These are phyloP conservation scores for Linnaemya vulpina DNA, from an alignment of 2,888 invertebrate species.

Conservation along the genomic window DNA sequence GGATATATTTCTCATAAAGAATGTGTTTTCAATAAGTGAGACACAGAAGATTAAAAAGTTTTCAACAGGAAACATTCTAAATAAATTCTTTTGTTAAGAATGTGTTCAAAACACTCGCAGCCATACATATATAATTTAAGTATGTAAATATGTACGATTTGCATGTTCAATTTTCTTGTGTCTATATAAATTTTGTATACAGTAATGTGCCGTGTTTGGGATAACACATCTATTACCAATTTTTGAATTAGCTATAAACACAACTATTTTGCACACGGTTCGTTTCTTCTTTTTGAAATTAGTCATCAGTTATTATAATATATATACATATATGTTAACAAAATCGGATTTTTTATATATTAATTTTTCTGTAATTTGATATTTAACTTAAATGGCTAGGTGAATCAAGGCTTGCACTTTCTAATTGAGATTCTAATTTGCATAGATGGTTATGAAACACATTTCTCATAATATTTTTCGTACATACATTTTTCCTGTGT, in stretches of 20 bases:
- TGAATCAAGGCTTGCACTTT: background rate
- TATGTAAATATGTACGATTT: conserved; percentile 70
- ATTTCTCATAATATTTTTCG: conserved; percentile 52
- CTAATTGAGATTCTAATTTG: background rate
- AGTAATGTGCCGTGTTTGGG: conserved; percentile 2
- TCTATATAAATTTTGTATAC: background rate
- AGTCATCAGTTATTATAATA: conserved; percentile 30
- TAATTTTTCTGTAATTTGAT: background rate
- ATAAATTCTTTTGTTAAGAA: conserved; percentile 55
- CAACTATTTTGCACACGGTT: conserved; percentile 63
- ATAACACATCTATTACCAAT: conserved; percentile 35
- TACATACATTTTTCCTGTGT: conserved; percentile 13
- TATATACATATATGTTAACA: too few relatives aligned
- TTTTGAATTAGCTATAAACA: conserved; percentile 29
- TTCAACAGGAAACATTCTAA: conserved; percentile 73
- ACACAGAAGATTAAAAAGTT: too few relatives aligned
- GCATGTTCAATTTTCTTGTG: background rate
- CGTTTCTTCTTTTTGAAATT: conserved; percentile 13
- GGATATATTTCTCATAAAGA: background rate
- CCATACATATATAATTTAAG: conserved; percentile 46
- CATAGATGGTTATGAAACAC: conserved; percentile 36
- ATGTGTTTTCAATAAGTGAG: conserved; percentile 78
- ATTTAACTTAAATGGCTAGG: background rate
- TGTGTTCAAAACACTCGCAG: conserved; percentile 60
- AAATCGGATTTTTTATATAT: conserved; percentile 39